Evolutionary conservation across 2,888 invertebrate species (phyloP).

Genomic region (Tenthredo scrophulariae): DNA sequence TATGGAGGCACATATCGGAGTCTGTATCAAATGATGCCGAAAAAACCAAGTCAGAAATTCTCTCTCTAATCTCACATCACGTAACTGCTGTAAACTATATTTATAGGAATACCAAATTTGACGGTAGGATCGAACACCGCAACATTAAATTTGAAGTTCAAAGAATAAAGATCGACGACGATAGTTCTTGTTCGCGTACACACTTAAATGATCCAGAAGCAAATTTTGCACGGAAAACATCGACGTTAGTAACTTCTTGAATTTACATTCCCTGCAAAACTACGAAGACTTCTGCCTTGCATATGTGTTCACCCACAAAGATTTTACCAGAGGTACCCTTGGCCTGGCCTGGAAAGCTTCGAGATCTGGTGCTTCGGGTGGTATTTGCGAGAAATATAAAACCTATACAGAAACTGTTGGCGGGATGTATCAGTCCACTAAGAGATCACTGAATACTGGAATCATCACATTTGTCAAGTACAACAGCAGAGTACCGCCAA

Average conservation of each 20-base stretch:
- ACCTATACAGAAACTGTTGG: constrained; percentile 97
- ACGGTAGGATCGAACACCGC: constrained; percentile 92
- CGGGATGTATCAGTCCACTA: constrained; percentile 96
- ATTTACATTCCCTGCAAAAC: constrained; percentile 97
- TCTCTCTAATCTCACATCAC: constrained; percentile 98
- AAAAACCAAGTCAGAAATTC: constrained; percentile 97
- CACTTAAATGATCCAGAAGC: constrained; percentile 83
- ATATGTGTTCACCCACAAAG: constrained; percentile 97
- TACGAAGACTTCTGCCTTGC: constrained; percentile 99
- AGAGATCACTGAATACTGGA: constrained; percentile 97
- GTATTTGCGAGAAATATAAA: constrained; percentile 99
- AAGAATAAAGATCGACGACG: constrained; percentile 95
- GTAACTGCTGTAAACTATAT: constrained; percentile 99
- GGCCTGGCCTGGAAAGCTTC: constrained; percentile 99
- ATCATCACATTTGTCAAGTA: constrained; percentile 99
- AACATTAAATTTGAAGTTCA: constrained; percentile 98
- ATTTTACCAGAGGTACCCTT: constrained; percentile 98
- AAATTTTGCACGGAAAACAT: constrained; percentile 98
- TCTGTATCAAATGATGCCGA: constrained; percentile 89
- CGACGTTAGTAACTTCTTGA: constrained; percentile 99
- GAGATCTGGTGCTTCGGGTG: constrained; percentile 97
- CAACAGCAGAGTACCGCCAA: constrained; percentile 97
- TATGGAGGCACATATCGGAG: constrained; percentile 95
- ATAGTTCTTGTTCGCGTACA: constrained; percentile 84
- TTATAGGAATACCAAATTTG: constrained; percentile 96